Conservation (phyloP, 2,888 invertebrate species). For the Electrophaes corylata region DNA sequence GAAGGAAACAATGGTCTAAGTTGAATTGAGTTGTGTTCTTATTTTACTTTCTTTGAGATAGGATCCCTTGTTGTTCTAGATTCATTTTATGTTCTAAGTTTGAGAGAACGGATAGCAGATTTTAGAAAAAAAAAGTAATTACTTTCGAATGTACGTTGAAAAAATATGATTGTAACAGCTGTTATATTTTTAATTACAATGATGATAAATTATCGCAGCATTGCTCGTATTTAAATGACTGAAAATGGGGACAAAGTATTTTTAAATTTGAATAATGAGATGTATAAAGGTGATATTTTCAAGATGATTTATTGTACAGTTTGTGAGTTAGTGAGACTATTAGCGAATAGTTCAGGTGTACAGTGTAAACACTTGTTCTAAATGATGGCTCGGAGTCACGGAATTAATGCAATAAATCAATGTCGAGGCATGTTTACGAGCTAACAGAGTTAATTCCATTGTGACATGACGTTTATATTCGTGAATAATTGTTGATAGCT, state of each 20-base stretch:
- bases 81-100: conserved; percentile 26
- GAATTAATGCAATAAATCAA: conserved; percentile 81
- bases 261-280: not conserved
- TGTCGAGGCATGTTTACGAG: conserved; percentile 81
- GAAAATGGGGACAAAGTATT: not conserved
- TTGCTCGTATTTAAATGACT: not conserved
- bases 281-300: not conserved
- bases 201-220: not conserved
- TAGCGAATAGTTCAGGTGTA: conserved; percentile 35
- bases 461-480: conserved; percentile 82
- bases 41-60: conserved; percentile 26
- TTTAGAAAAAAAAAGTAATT: conserved; percentile 2
- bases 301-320: not conserved
- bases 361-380: conserved; percentile 66
- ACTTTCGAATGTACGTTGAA: not conserved
- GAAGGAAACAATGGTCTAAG: conserved; percentile 30
- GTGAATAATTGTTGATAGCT: conserved; percentile 80
- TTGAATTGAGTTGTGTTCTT: conserved; percentile 31
- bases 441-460: conserved; percentile 81
- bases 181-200: conserved; percentile 4
- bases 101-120: conserved; percentile 7
- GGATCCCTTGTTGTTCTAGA: conserved; percentile 15
- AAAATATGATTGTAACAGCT: not conserved
- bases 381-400: conserved; percentile 62
- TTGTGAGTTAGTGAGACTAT: conserved; percentile 34